Evolutionary conservation across 2,113 vertebrate species (phyloP).

Genomic region (Micromys minutus): DNA sequence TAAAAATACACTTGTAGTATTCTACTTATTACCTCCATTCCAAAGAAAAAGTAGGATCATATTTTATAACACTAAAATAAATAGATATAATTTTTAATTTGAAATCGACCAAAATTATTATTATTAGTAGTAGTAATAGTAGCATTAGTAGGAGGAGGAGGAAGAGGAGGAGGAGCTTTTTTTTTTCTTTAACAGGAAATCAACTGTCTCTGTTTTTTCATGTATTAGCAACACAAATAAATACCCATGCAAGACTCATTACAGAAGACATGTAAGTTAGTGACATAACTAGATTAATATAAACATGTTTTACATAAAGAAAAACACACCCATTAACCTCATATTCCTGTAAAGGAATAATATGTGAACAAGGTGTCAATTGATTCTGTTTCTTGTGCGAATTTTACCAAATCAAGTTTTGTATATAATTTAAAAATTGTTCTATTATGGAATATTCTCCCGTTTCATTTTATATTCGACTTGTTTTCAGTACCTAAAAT

Average conservation of each 20-base stretch:
- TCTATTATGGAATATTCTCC: not conserved
- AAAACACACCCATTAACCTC: not conserved
- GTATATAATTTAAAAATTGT: not conserved
- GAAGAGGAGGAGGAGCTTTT: no score
- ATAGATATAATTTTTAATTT: not conserved
- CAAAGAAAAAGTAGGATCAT: not conserved
- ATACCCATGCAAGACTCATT: not conserved
- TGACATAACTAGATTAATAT: not conserved
- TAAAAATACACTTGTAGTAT: not conserved
- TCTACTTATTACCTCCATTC: not conserved
- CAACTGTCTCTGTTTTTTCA: not conserved
- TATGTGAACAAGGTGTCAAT: conserved; percentile 34
- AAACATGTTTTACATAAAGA: not conserved
- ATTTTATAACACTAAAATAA: not conserved
- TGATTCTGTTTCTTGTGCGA: conserved; percentile 5
- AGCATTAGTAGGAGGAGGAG: no score
- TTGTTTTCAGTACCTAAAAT: not conserved
- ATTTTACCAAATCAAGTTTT: not conserved
- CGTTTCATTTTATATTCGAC: not conserved
- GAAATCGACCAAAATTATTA: not conserved
- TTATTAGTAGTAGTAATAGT: no score
- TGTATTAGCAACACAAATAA: not conserved
- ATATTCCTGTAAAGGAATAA: not conserved
- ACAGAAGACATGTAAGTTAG: not conserved
- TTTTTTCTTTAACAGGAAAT: not conserved